Percentiles rank a stretch among this genome's conserved stretches.
These are phyloP conservation scores for Xiphias gladius DNA, from an alignment of 2,113 vertebrate genomes.

Conservation along the genomic window DNA sequence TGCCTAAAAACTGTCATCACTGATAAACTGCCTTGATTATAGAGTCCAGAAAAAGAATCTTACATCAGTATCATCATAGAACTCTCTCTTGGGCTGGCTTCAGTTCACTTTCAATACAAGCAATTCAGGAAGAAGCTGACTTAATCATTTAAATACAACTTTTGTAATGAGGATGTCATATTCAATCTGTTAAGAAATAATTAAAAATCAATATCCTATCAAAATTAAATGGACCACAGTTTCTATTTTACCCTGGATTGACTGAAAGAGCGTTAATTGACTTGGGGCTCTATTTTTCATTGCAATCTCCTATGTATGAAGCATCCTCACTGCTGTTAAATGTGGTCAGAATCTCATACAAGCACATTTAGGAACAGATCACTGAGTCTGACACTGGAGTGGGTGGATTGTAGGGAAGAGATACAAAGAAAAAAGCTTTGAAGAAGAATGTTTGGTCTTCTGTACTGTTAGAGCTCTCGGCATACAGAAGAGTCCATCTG, in stretches of 20 bases:
- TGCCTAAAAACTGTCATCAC: neutral
- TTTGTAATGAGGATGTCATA: conserved; percentile 74
- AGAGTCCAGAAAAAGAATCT: neutral
- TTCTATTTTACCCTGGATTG: conserved; percentile 47
- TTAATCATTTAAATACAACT: conserved; percentile 69
- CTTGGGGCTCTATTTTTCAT: conserved; percentile 48
- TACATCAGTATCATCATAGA: conserved; percentile 13
- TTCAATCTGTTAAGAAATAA: conserved; percentile 72
- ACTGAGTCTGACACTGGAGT: neutral
- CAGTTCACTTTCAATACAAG: conserved; percentile 35
- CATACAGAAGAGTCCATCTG: conserved; percentile 12
- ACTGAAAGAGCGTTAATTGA: conserved; percentile 52
- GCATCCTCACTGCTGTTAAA: conserved; percentile 13
- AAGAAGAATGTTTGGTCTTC: conserved; percentile 1
- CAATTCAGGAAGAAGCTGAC: conserved; percentile 59
- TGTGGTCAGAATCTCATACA: conserved; percentile 16
- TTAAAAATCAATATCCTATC: conserved; percentile 76
- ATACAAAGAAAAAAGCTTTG: neutral
- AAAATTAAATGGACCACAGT: conserved; percentile 57
- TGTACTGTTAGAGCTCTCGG: conserved; percentile 1
- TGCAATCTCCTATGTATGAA: neutral
- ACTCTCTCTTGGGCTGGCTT: neutral
- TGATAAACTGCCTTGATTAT: conserved; percentile 35
- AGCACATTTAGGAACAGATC: conserved; percentile 29
- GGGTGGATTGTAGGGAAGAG: neutral